A percentile compares a stretch with the other conserved stretches of the same genome.
phyloP scores from a whole-genome alignment of 2,888 invertebrate species.

The Conistra vaccinii region DNA sequence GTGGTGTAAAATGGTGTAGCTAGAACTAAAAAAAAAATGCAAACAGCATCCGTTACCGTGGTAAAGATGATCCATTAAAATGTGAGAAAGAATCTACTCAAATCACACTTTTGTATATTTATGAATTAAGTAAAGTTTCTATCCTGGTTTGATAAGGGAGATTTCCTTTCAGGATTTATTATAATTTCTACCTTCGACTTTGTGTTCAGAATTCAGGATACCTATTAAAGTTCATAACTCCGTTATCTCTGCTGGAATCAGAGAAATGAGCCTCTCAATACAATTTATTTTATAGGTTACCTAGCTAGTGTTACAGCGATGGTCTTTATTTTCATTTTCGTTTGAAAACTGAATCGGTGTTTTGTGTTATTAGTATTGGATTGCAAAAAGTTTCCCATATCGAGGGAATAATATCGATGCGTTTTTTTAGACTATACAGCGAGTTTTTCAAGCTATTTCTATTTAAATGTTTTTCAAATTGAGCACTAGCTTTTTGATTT shows the following conservation, averaged over 20 bases:
- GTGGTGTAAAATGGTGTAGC: too few species aligned
- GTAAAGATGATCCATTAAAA: background rate
- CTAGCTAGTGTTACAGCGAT: background rate
- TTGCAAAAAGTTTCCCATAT: background rate
- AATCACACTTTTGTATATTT: background rate
- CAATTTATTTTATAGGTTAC: conserved; percentile 3
- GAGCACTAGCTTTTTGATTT: background rate
- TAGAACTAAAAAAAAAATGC: background rate
- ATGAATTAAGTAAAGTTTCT: background rate
- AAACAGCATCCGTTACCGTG: background rate
- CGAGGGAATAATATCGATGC: background rate
- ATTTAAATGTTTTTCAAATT: background rate
- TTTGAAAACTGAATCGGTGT: background rate
- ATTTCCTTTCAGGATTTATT: conserved; percentile 11
- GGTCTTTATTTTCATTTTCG: background rate
- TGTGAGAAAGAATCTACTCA: background rate
- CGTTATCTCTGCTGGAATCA: conserved; percentile 16
- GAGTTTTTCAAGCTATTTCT: background rate
- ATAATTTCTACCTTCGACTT: conserved; percentile 11
- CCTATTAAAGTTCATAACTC: conserved; percentile 15
- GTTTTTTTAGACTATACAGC: background rate
- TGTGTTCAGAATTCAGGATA: conserved; percentile 13
- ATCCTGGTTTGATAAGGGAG: background rate
- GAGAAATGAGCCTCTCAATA: background rate
- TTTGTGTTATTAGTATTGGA: conserved; percentile 15